Evolutionary conservation across 2,113 vertebrate species (phyloP).

Genomic region (Gallinago jamesoni): DNA sequence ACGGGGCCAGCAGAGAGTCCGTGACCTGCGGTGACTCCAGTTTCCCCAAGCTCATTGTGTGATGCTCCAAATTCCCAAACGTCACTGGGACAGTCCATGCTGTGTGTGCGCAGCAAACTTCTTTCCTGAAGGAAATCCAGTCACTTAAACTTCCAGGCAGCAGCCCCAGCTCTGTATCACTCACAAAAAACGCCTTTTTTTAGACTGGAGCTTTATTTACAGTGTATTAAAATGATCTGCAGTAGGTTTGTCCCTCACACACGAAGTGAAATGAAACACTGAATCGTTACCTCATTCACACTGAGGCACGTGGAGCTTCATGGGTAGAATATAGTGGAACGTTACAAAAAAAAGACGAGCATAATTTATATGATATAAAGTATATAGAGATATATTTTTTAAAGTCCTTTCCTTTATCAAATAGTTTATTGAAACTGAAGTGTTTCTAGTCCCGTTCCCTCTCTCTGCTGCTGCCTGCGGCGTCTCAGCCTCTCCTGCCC

Average conservation of each 20-base stretch:
- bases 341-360: neutral
- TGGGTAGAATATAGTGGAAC: neutral
- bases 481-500: neutral
- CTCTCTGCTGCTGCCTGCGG: neutral
- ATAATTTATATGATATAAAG: slow-evolving; percentile 38
- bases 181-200: slow-evolving; percentile 7
- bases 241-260: neutral
- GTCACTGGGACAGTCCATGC: neutral
- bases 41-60: neutral
- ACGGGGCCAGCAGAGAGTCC: neutral
- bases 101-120: neutral
- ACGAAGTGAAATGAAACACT: neutral
- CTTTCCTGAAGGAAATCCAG: neutral
- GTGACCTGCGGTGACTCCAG: neutral
- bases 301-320: neutral
- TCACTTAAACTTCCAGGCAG: neutral
- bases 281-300: neutral
- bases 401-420: slow-evolving; percentile 20
- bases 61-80: neutral
- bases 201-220: neutral
- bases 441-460: neutral
- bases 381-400: slow-evolving; percentile 66
- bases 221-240: neutral
- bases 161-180: neutral
- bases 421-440: neutral